Conservation (phyloP, 2,888 invertebrate genomes). For the Melanargia galathea region DNA sequence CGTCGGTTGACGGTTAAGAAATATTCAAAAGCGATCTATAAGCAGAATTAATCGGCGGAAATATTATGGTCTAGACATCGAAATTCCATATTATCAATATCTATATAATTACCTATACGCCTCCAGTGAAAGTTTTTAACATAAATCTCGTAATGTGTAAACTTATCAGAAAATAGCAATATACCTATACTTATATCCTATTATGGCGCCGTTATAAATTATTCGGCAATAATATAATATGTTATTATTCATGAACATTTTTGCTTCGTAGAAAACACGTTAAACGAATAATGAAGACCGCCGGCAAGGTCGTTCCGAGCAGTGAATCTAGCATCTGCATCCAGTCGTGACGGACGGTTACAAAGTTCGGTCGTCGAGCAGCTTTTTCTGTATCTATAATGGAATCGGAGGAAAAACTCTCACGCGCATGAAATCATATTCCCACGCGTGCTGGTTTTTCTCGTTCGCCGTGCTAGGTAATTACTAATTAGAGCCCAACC, state of each 20-base stretch:
- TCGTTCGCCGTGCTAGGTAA: constrained; percentile 51
- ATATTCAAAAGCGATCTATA: not conserved
- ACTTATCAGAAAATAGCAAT: not conserved
- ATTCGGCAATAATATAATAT: not conserved
- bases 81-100: not conserved
- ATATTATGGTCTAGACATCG: not conserved
- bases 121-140: not conserved
- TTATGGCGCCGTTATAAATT: no score
- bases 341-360: constrained; percentile 44
- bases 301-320: constrained; percentile 49
- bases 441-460: constrained; percentile 71
- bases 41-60: no score
- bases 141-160: not conserved
- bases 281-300: constrained; percentile 39
- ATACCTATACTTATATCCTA: not conserved
- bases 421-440: constrained; percentile 69
- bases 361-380: constrained; percentile 49
- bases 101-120: not conserved
- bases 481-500: constrained; percentile 54
- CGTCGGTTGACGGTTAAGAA: no score
- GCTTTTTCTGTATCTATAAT: constrained; percentile 58
- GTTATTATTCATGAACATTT: constrained; percentile 1
- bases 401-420: constrained; percentile 68
- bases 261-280: constrained; percentile 9
- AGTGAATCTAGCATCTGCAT: constrained; percentile 31